phyloP scores from a whole-genome alignment of 1,140 invertebrate species.

The Melipona quadrifasciata region DNA sequence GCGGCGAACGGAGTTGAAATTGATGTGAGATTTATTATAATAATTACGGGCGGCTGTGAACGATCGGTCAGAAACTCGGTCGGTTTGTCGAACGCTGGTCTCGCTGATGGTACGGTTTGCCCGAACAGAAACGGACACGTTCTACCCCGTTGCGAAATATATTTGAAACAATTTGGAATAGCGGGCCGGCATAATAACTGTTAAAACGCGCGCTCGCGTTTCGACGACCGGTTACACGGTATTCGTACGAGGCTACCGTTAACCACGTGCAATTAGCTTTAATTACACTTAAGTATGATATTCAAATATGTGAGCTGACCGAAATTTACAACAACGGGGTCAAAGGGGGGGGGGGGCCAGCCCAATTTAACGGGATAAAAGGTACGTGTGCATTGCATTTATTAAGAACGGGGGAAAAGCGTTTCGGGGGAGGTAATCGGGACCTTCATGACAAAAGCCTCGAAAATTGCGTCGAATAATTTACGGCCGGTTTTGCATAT shows the following conservation, averaged over 20 bases:
- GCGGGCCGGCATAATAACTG: background rate
- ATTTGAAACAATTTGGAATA: background rate
- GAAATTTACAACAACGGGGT: background rate
- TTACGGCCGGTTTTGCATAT: conserved; percentile 38
- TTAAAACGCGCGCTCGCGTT: background rate
- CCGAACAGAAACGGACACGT: background rate
- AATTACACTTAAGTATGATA: conserved; percentile 12
- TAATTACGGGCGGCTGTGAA: background rate
- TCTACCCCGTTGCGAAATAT: background rate
- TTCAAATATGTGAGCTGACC: background rate
- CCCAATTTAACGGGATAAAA: background rate
- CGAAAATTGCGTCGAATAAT: conserved; percentile 48
- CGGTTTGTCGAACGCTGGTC: background rate
- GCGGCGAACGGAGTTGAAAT: background rate
- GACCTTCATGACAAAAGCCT: background rate
- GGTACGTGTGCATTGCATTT: background rate
- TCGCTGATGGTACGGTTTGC: background rate
- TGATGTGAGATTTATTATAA: background rate
- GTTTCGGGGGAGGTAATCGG: conserved; percentile 1
- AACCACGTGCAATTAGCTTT: background rate
- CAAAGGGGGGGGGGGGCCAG: no score
- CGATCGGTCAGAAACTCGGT: background rate
- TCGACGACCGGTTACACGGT: background rate
- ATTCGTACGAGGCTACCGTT: background rate
- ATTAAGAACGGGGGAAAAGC: conserved; percentile 23